Percentiles rank a stretch among this genome's conserved stretches.
Conservation (phyloP, 2,888 invertebrate genomes). For the Dendrolimus houi region DNA sequence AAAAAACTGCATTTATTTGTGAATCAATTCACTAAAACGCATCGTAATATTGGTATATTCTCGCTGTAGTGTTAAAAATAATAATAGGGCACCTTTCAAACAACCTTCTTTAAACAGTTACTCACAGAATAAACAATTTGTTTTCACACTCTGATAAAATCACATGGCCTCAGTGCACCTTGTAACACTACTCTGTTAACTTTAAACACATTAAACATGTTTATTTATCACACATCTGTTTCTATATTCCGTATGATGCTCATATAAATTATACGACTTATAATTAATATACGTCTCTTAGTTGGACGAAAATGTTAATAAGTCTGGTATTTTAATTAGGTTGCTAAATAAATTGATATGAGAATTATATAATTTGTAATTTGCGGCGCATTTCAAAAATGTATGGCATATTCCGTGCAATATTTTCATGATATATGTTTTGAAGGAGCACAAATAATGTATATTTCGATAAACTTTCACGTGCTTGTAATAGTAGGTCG, state of each 20-base stretch:
- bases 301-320: not conserved
- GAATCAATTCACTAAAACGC: no score
- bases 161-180: not conserved
- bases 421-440: no score
- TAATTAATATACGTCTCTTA: no score
- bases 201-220: slow-evolving; percentile 9
- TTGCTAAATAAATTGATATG: no score
- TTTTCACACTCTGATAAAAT: not conserved
- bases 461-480: no score
- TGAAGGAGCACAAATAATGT: no score
- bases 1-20: no score
- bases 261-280: not conserved
- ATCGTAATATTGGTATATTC: no score
- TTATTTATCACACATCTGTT: slow-evolving; percentile 12
- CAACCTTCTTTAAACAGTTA: slow-evolving; percentile 2
- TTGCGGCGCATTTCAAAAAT: no score
- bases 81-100: slow-evolving; percentile 1
- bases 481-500: no score
- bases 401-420: no score
- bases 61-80: not conserved
- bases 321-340: not conserved
- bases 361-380: no score
- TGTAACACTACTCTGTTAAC: slow-evolving; percentile 4
- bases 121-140: not conserved
- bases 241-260: not conserved